phyloP scores from a whole-genome alignment of 2,113 vertebrate species.

The Lycocorax pyrrhopterus region DNA sequence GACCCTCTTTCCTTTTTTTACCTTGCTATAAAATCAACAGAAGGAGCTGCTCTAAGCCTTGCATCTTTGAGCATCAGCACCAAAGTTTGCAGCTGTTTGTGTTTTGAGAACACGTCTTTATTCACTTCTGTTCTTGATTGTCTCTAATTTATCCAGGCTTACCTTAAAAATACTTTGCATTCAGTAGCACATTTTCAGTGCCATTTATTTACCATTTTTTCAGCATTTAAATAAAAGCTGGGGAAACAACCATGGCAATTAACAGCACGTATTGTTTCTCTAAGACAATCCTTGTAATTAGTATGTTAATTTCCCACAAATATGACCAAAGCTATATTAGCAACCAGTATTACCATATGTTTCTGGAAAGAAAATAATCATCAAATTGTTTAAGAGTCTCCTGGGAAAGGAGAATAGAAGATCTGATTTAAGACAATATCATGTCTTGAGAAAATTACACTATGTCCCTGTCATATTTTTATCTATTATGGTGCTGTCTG shows the following conservation, averaged over 20 bases:
- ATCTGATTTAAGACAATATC: constrained; percentile 40
- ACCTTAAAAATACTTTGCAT: not conserved
- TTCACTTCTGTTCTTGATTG: not conserved
- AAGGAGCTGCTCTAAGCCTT: not conserved
- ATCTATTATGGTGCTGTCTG: constrained; percentile 21
- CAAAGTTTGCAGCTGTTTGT: not conserved
- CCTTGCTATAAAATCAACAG: not conserved
- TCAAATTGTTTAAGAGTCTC: constrained; percentile 56
- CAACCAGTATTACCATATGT: constrained; percentile 58
- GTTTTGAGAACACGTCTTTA: not conserved
- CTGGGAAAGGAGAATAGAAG: constrained; percentile 11
- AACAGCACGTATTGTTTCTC: constrained; percentile 37
- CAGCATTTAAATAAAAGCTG: constrained; percentile 24
- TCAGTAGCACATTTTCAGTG: not conserved
- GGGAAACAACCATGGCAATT: constrained; percentile 34
- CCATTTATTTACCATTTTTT: constrained; percentile 19
- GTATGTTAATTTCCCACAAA: constrained; percentile 50
- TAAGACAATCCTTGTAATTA: constrained; percentile 62
- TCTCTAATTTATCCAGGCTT: not conserved
- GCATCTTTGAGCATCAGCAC: not conserved
- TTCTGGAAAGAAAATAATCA: constrained; percentile 57
- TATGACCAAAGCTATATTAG: constrained; percentile 55
- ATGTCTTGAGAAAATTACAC: constrained; percentile 49
- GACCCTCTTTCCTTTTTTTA: not conserved
- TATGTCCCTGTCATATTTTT: constrained; percentile 1